Conservation (phyloP, 2,113 vertebrate species). For the Oreochromis aureus region DNA sequence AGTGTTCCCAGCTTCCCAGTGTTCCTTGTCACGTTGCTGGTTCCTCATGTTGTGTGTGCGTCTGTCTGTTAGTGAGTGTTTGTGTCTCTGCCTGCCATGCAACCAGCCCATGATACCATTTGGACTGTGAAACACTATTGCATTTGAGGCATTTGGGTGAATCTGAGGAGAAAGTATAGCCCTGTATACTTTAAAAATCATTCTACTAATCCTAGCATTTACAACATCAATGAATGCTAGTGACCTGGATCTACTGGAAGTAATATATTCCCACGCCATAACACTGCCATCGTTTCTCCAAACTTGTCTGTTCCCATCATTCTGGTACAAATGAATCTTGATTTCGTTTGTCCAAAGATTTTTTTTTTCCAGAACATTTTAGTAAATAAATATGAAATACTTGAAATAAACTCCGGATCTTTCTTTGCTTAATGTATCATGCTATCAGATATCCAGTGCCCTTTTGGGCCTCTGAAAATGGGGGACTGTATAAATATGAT, state of each 20-base stretch:
- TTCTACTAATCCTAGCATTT: background rate
- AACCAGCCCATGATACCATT: background rate
- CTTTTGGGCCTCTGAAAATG: background rate
- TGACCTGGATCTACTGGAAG: background rate
- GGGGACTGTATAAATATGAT: background rate
- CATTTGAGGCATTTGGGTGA: background rate
- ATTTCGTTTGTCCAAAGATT: background rate
- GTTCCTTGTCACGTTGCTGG: background rate
- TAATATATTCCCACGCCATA: background rate
- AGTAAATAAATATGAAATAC: background rate
- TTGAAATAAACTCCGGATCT: background rate
- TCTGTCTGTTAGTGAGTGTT: background rate
- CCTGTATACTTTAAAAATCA: background rate
- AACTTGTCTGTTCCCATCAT: background rate
- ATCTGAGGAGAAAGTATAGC: background rate
- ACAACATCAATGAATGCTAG: background rate
- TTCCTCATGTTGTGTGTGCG: background rate
- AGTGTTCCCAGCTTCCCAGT: background rate
- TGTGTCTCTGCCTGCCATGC: background rate
- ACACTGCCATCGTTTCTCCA: background rate
- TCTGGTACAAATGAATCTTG: background rate
- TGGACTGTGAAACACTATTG: background rate
- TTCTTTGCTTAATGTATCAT: background rate
- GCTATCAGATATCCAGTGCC: background rate
- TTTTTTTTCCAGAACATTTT: background rate